A percentile compares a stretch with the other conserved stretches of the same genome.
These are phyloP conservation scores for Porites australiensis DNA, from an alignment of 64 coral and sea anemone species.

Conservation along the genomic window DNA sequence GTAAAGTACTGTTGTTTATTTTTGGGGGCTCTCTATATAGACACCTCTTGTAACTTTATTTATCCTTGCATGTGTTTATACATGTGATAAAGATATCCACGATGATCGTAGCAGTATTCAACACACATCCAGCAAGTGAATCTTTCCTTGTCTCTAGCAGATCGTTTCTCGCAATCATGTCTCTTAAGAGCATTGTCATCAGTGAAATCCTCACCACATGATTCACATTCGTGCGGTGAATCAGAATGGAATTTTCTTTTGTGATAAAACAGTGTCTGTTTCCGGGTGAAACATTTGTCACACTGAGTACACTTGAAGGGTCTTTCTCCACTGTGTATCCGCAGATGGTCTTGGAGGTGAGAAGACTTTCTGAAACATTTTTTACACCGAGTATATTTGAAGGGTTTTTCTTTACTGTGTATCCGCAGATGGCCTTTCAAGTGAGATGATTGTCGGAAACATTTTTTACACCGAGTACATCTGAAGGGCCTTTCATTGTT, in stretches of 20 bases:
- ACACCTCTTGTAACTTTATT: background rate
- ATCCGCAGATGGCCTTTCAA: background rate
- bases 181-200: background rate
- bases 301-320: background rate
- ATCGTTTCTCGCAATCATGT: background rate
- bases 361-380: background rate
- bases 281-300: background rate
- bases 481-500: background rate
- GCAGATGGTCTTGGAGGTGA: background rate
- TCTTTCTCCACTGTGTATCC: background rate
- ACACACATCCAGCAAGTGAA: background rate
- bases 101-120: background rate
- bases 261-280: background rate
- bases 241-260: background rate
- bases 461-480: background rate
- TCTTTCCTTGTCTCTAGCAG: background rate
- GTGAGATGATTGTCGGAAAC: background rate
- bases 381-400: too few species aligned
- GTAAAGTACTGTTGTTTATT: too few species aligned
- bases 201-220: background rate
- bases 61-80: background rate
- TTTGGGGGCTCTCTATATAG: too few species aligned
- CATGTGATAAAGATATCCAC: slow-evolving; percentile 7
- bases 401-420: background rate
- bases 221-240: background rate